A percentile compares a stretch with the other conserved stretches of the same genome.
These are phyloP conservation scores for Hoplostethus mediterraneus DNA, from an alignment of 2,797 vertebrate species.

Conservation along the genomic window DNA sequence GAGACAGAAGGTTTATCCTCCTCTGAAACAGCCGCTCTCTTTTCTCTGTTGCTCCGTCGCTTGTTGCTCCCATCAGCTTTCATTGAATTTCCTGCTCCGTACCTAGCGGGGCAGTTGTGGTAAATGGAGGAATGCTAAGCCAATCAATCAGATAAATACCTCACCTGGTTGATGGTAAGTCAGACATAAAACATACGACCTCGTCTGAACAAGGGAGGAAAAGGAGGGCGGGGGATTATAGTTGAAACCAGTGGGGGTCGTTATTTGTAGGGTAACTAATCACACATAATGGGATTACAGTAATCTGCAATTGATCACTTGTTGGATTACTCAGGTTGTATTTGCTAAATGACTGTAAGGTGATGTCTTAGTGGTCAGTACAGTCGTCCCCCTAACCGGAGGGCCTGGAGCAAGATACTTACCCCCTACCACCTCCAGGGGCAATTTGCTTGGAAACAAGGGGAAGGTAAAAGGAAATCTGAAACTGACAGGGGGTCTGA, in stretches of 20 bases:
- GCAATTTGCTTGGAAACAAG: no score
- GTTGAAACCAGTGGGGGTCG: not conserved
- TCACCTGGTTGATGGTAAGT: not conserved
- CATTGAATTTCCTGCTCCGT: not conserved
- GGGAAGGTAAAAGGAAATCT: no score
- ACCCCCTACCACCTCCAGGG: no score
- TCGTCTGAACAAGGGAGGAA: not conserved
- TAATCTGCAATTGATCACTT: no score
- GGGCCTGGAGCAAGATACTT: no score
- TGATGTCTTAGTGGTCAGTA: no score
- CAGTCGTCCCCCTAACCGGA: no score
- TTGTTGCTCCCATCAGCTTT: not conserved
- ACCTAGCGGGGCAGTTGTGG: not conserved
- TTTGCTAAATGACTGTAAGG: no score
- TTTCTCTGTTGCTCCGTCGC: not conserved
- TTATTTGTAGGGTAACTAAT: no score
- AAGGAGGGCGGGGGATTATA: not conserved
- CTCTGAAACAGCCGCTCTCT: conserved; percentile 6
- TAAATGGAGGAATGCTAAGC: conserved; percentile 29
- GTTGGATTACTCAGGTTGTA: no score
- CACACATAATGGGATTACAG: no score
- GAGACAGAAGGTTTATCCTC: conserved; percentile 27
- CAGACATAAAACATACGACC: conserved; percentile 6
- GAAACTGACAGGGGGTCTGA: no score
- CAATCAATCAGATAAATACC: conserved; percentile 32